Conservation (phyloP, 2,113 vertebrate species). For the Tapirus terrestris region DNA sequence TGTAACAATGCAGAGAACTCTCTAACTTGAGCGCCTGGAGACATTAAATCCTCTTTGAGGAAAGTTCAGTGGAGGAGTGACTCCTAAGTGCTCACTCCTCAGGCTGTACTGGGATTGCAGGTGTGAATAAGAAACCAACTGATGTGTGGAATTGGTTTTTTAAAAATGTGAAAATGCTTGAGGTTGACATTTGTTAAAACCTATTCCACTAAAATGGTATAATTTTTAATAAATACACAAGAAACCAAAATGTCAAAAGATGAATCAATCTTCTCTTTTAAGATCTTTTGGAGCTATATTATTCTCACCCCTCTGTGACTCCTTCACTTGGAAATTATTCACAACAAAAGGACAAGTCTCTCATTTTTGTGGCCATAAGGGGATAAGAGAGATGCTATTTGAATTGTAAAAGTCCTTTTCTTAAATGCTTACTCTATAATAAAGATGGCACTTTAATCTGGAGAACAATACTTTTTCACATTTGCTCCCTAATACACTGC, state of each 20-base stretch:
- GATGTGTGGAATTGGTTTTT: slow-evolving; percentile 60
- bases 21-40: background rate
- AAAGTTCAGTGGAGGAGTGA: background rate
- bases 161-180: slow-evolving; percentile 69
- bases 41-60: background rate
- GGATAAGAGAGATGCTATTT: slow-evolving; percentile 58
- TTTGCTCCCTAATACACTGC: slow-evolving; percentile 48
- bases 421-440: slow-evolving; percentile 53
- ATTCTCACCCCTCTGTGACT: slow-evolving; percentile 45
- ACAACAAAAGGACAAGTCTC: slow-evolving; percentile 66
- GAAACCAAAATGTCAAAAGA: slow-evolving; percentile 73
- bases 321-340: slow-evolving; percentile 70
- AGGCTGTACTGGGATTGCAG: background rate
- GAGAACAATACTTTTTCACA: slow-evolving; percentile 54
- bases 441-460: slow-evolving; percentile 61
- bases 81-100: background rate
- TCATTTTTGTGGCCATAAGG: slow-evolving; percentile 35
- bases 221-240: slow-evolving; percentile 78
- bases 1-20: background rate
- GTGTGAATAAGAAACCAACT: slow-evolving; percentile 51
- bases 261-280: slow-evolving; percentile 62
- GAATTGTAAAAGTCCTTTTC: slow-evolving; percentile 53
- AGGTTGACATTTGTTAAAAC: slow-evolving; percentile 74
- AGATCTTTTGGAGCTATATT: slow-evolving; percentile 44
- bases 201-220: slow-evolving; percentile 68